Base-by-base conservation (phyloP, 1,140 invertebrate species). In the Aphis gossypii region DNA sequence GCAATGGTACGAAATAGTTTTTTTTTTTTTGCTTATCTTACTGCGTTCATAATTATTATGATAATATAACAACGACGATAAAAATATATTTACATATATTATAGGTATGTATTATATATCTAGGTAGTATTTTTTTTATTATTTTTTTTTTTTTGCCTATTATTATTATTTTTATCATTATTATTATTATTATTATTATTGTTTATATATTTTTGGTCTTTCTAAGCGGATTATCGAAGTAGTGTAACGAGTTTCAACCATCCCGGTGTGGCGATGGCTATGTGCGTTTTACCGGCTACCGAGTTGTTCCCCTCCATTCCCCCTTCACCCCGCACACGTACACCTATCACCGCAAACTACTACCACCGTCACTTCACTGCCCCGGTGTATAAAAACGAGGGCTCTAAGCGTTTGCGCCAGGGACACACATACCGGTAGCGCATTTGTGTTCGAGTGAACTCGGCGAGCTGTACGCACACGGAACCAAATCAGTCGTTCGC, bases 401-500 rank as follows among this genome's bases (percentile, higher is more conserved):
- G 68, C 44, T 92, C 18, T 48, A 44, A 76, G 90, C 90, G 90
- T 83, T 48, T 83, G 90, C 68, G 90, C 68, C 68, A 48, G 60
- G 30, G 56, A 83, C n/a, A 25, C 60, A 76, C 30, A 76, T 68
- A 76, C 68, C 90, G 44, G 60, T 82, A 46, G 90, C 68, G 90
- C 44, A 76, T 68, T 76, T 44, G 44, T 44, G 56, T 92, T 54
- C n/a, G 46, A 46, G 30, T n/a, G 86, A 48, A 87, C 86, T 87
- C 86, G 46, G 60, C 48, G 38, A 14, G 35, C 56, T 25, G 21
- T 90, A 68, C 56, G 54, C 54, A 46, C 90, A 82, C 90, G 41
- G 41, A 91, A 91, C 90, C 90, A 30, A 68, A 83, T 92, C 90
- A 92, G 90, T 92, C 60, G 90, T 76, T 92, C 68, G 90, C 90